phyloP scores from a whole-genome alignment of 2,797 vertebrate species.

The Ficedula albicollis region DNA sequence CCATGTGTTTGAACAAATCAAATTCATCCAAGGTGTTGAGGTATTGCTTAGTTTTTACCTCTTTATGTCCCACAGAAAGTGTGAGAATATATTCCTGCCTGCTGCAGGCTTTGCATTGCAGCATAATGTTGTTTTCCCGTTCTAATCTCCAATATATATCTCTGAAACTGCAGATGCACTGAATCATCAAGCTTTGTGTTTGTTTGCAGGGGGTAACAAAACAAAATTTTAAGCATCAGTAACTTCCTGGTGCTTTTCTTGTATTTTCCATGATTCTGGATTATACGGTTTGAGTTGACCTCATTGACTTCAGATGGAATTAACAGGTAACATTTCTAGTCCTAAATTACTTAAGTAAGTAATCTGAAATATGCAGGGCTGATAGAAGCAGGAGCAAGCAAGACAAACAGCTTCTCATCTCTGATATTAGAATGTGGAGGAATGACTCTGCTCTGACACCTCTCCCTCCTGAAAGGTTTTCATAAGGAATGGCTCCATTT shows the following conservation, averaged over 20 bases:
- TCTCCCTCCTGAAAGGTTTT: neutral
- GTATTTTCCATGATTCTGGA: neutral
- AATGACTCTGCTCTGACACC: neutral
- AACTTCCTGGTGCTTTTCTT: neutral
- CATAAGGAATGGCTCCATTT: neutral
- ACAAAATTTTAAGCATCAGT: neutral
- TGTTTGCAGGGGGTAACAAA: neutral
- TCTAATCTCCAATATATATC: neutral
- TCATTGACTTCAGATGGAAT: neutral
- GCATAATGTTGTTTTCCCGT: neutral
- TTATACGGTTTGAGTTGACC: neutral
- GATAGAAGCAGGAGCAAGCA: neutral
- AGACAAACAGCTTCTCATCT: neutral
- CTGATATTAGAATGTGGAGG: neutral
- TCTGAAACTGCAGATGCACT: slow-evolving; percentile 17
- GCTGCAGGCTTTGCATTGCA: neutral
- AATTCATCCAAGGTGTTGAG: neutral
- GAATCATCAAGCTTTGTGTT: slow-evolving; percentile 24
- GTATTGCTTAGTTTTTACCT: neutral
- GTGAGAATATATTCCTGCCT: neutral
- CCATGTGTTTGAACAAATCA: neutral
- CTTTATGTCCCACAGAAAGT: neutral
- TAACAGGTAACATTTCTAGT: neutral
- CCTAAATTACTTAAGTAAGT: neutral
- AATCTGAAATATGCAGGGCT: neutral